phyloP scores from a whole-genome alignment of 2,888 invertebrate genomes.

The Ischnus inquisitorius region DNA sequence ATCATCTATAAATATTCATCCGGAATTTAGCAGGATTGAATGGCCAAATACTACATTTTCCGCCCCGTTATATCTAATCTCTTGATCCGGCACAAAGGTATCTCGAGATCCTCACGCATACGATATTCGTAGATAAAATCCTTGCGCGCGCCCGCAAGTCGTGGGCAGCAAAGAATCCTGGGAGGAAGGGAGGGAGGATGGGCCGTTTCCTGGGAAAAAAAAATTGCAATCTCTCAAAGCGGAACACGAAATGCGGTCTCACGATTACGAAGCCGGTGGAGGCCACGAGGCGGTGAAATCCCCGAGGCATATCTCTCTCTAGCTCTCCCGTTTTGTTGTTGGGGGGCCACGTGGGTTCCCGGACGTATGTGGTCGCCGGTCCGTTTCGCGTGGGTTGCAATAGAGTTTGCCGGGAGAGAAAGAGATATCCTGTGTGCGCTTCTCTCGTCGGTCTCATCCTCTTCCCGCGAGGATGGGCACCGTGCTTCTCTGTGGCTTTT shows the following conservation, averaged over 20 bases:
- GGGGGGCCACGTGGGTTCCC: conserved; percentile 73
- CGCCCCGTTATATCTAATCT: neutral
- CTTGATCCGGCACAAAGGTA: conserved; percentile 49
- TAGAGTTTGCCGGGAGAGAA: conserved; percentile 35
- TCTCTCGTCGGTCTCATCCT: conserved; percentile 65
- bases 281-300: conserved; percentile 66
- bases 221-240: conserved; percentile 71
- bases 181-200: conserved; percentile 50
- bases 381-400: conserved; percentile 73
- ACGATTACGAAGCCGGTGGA: conserved; percentile 69
- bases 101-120: conserved; percentile 19
- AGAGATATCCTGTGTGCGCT: conserved; percentile 30
- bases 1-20: neutral
- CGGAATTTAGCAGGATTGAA: conserved; percentile 1
- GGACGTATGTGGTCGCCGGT: conserved; percentile 73
- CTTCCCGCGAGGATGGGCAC: conserved; percentile 51
- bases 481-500: conserved; percentile 59
- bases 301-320: conserved; percentile 53
- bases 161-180: conserved; percentile 57
- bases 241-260: conserved; percentile 73
- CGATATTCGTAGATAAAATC: conserved; percentile 52
- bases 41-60: conserved; percentile 1
- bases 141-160: conserved; percentile 46
- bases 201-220: conserved; percentile 67
- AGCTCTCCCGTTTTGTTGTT: conserved; percentile 50